Base-by-base conservation (phyloP, 2,888 invertebrate species). In the Kryphioiulus occultus region DNA sequence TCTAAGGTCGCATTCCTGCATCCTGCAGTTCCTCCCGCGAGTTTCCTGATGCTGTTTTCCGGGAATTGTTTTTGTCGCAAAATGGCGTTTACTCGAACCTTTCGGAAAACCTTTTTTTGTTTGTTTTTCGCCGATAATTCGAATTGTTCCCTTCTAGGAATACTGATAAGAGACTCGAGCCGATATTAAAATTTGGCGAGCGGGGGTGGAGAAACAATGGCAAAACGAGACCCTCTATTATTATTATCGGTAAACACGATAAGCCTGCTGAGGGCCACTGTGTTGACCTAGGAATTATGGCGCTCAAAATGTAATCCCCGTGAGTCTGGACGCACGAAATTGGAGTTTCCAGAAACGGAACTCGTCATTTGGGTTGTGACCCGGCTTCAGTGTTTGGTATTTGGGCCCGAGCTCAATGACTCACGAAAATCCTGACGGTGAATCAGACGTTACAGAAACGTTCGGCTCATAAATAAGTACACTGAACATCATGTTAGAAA, bases 111-210 rank as follows among this genome's bases (percentile, higher is more conserved):
- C n/a, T 0, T 2, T n/a, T 59, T 59, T 59, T 59, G 53, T 59
- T 59, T 59, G n/a, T 59, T 59, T 59, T 59, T n/a, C 35, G 19
- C 35, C n/a, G 53, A 59, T 59, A 59, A 59, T 59, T 59, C 53
- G 53, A 59, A 59, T 59, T 59, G 53, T 59, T 59, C n/a, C 19
- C 53, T 59, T 59, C 53, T 59, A 59, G 53, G 53, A 59, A 59
- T n/a, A 7, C n/a, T 59, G 53, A 59, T 59, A 59, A 59, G 53
- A 17, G 53, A 59, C 53, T 35, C 35, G 35, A 2, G 17, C 53
- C 53, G 53, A 59, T 47, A 59, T n/a, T n/a, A n/a, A 59, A n/a
- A 59, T 4, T 59, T 47, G 47, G 2, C 12, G 17, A 7, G 17
- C 53, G 5, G n/a, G n/a, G 53, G 53, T 59, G 53, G 53, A 59